Conservation (phyloP, 2,797 vertebrate species). For the Hydrophis major region DNA sequence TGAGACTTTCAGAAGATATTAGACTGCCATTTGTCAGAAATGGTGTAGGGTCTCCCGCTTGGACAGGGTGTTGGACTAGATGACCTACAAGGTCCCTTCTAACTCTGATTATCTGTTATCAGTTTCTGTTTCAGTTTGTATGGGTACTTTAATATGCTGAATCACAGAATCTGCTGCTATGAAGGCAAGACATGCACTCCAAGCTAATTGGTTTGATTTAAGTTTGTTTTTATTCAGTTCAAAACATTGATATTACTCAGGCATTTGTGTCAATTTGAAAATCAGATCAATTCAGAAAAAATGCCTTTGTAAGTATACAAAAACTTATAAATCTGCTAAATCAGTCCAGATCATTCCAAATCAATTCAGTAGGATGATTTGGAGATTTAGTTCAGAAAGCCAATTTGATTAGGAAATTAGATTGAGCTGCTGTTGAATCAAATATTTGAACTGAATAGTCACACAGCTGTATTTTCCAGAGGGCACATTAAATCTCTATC, state of each 20-base stretch:
- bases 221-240: not conserved
- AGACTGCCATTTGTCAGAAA: no score
- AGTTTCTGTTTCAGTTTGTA: not conserved
- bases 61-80: no score
- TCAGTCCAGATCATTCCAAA: not conserved
- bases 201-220: not conserved
- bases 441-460: not conserved
- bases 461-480: not conserved
- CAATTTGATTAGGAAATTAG: not conserved
- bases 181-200: not conserved
- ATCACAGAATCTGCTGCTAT: not conserved
- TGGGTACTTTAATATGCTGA: not conserved
- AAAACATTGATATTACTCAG: not conserved
- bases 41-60: no score
- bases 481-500: not conserved
- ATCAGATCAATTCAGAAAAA: not conserved
- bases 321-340: not conserved
- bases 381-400: not conserved
- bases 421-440: not conserved
- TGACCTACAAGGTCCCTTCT: no score
- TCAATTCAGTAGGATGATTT: not conserved
- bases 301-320: not conserved
- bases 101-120: no score
- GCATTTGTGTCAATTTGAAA: not conserved
- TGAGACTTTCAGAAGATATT: no score